phyloP scores from a whole-genome alignment of 2,797 vertebrate genomes.

The Pantherophis vulpinus region DNA sequence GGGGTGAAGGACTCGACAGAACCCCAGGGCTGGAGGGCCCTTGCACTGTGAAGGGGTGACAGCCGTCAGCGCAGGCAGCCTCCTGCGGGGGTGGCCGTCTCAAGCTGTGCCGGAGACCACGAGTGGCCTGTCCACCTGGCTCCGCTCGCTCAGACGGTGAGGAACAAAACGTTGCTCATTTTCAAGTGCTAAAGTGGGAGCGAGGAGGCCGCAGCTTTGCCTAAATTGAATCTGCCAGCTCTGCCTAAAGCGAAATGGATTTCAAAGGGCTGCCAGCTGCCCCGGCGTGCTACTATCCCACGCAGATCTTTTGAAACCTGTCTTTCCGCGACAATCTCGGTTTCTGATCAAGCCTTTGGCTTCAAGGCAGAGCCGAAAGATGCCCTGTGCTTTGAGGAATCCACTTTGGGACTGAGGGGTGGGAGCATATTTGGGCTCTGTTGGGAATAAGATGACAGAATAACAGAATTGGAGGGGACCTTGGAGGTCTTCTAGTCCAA shows the following conservation, averaged over 20 bases:
- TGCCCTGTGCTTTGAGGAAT: not conserved
- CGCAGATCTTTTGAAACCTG: not conserved
- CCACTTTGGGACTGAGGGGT: not conserved
- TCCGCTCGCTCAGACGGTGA: not conserved
- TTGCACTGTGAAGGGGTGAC: not conserved
- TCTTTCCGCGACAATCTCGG: not conserved
- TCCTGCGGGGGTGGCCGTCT: not conserved
- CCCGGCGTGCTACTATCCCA: rapidly evolving
- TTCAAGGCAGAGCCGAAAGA: not conserved
- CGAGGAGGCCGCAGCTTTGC: not conserved
- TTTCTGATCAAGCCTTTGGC: not conserved
- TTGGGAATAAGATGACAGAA: not conserved
- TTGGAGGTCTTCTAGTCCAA: not conserved
- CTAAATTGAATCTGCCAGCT: not conserved
- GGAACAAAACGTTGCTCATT: not conserved
- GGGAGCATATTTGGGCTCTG: not conserved
- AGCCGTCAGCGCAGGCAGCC: not conserved
- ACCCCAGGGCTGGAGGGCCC: not conserved
- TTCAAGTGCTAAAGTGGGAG: not conserved
- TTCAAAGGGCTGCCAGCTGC: not conserved
- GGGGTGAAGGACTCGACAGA: not conserved
- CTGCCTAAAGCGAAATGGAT: not conserved
- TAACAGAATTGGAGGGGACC: not conserved
- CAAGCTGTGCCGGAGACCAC: not conserved
- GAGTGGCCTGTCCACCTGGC: not conserved